These are phyloP conservation scores for Heliothis virescens DNA, from an alignment of 1,140 invertebrate genomes.

Conservation along the genomic window DNA sequence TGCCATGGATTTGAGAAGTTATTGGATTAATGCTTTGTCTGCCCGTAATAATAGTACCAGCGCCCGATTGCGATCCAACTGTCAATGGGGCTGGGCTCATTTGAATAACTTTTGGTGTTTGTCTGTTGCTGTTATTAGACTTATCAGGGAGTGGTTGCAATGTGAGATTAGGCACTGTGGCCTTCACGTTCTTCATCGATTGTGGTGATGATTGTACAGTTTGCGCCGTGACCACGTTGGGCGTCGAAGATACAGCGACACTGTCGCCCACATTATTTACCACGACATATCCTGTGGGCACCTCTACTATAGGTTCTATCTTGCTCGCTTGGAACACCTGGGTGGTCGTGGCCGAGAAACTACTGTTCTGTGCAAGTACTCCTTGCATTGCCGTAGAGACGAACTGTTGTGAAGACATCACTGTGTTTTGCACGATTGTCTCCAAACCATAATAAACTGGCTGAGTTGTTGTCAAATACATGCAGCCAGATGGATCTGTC, in stretches of 20 bases:
- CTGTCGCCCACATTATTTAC: constrained; percentile 88
- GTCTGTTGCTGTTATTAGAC: constrained; percentile 70
- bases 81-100: constrained; percentile 71
- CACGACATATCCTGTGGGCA: constrained; percentile 90
- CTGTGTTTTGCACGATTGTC: constrained; percentile 94
- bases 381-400: constrained; percentile 92
- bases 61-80: constrained; percentile 67
- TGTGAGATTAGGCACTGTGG: constrained; percentile 82
- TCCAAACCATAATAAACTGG: constrained; percentile 93
- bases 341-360: constrained; percentile 92
- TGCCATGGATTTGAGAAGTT: constrained; percentile 81
- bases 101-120: constrained; percentile 80
- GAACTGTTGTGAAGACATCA: constrained; percentile 94
- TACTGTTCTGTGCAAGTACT: constrained; percentile 91
- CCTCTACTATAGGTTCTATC: constrained; percentile 92
- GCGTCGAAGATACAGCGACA: constrained; percentile 71
- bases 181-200: constrained; percentile 79
- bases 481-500: constrained; percentile 89
- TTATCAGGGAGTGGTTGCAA: constrained; percentile 84
- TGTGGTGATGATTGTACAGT: constrained; percentile 77
- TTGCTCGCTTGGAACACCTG: constrained; percentile 94
- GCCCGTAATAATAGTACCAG: constrained; percentile 66
- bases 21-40: constrained; percentile 79
- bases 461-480: constrained; percentile 89
- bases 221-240: constrained; percentile 78